Conservation (phyloP, 2,113 vertebrate species). For the Excalfactoria chinensis region DNA sequence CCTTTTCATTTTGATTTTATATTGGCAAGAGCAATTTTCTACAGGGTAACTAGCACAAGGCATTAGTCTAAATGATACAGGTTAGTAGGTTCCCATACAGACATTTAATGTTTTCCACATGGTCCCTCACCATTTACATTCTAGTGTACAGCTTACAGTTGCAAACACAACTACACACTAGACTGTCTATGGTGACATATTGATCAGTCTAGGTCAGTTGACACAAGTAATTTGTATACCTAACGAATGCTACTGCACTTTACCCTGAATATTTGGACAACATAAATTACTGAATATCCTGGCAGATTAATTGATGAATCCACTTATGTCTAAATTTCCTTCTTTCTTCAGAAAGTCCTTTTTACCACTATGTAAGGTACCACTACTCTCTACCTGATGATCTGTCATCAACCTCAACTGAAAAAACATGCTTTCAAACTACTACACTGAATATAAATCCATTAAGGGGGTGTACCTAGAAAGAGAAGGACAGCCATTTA, state of each 20-base stretch:
- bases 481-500: background rate
- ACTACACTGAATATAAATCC: background rate
- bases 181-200: background rate
- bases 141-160: background rate
- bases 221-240: background rate
- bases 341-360: background rate
- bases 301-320: background rate
- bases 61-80: background rate
- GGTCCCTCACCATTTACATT: background rate
- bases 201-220: background rate
- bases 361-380: background rate
- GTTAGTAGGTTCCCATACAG: background rate
- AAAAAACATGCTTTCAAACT: background rate
- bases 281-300: background rate
- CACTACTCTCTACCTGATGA: background rate
- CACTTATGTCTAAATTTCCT: background rate
- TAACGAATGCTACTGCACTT: background rate
- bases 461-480: background rate
- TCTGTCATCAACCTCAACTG: background rate
- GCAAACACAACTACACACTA: background rate
- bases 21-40: background rate
- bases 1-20: constrained; percentile 26
- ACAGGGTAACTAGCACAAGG: background rate
- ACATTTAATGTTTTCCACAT: constrained; percentile 17
- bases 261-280: background rate